Percentiles rank a stretch among this genome's conserved stretches.
Evolutionary conservation across 53 echinoderm and acorn worm genomes (phyloP).

Genomic region (Zoroaster sp.): DNA sequence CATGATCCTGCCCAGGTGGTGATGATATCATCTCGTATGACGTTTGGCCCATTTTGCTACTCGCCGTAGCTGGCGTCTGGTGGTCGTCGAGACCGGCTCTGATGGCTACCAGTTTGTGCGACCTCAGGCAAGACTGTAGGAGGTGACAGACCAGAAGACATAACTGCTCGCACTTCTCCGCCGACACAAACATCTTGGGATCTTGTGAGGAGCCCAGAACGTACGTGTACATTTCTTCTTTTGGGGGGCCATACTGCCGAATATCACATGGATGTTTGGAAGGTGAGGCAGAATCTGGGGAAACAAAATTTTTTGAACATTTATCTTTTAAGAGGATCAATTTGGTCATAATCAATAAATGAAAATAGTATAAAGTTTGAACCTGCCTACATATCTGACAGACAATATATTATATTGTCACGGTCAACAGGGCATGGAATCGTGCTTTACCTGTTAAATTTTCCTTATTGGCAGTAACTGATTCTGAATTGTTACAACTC

Average conservation of each 20-base stretch:
- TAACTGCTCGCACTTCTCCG: conserved; percentile 40
- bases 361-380: too few relatives aligned
- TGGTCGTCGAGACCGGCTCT: conserved; percentile 21
- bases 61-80: background rate
- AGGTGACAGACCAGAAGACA: conserved; percentile 57
- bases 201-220: conserved; percentile 39
- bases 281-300: conserved; percentile 4
- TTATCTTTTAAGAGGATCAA: too few relatives aligned
- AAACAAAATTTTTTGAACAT: background rate
- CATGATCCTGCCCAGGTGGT: background rate
- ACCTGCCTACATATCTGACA: too few relatives aligned
- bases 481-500: background rate
- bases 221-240: conserved; percentile 40
- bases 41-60: too few relatives aligned
- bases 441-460: conserved; percentile 23
- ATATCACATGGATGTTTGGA: background rate
- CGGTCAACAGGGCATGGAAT: too few relatives aligned
- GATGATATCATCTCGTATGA: background rate
- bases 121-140: conserved; percentile 45
- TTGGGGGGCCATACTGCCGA: background rate
- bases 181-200: conserved; percentile 18
- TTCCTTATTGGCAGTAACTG: conserved; percentile 26
- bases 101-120: conserved; percentile 35
- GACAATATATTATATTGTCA: too few relatives aligned
- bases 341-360: too few relatives aligned